A percentile compares a stretch with the other conserved stretches of the same genome.
Conservation (phyloP, 2,888 invertebrate species). For the Nemapogon koenigi region DNA sequence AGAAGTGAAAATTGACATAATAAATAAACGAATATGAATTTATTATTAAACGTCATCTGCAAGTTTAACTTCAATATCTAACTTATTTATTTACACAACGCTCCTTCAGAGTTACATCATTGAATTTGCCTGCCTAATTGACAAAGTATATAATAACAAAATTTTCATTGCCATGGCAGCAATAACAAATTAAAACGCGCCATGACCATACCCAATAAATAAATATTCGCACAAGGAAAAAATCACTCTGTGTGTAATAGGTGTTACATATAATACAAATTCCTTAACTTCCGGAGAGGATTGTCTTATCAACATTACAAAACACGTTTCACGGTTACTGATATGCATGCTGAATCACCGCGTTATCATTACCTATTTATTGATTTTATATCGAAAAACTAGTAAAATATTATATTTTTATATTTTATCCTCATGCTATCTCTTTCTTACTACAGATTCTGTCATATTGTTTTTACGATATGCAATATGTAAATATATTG, state of each 20-base stretch:
- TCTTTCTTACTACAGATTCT: constrained; percentile 25
- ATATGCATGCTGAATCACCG: constrained; percentile 1
- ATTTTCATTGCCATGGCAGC: no score
- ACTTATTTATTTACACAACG: no score
- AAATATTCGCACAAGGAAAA: background rate
- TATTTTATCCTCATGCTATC: constrained; percentile 51
- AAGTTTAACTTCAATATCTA: no score
- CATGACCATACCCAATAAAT: no score
- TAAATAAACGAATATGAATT: no score
- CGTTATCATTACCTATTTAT: constrained; percentile 9
- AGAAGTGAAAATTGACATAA: no score
- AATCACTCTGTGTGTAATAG: background rate
- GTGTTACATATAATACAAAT: constrained; percentile 1
- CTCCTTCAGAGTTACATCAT: no score
- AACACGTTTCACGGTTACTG: constrained; percentile 3
- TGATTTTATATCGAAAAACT: constrained; percentile 6
- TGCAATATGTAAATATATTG: constrained; percentile 14
- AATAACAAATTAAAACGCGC: no score
- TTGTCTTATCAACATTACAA: constrained; percentile 1
- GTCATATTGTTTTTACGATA: constrained; percentile 18
- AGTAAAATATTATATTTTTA: constrained; percentile 25
- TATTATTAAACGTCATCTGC: no score
- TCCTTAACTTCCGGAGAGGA: constrained; percentile 3
- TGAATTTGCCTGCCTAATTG: no score
- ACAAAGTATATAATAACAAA: no score